Evolutionary conservation across 2,888 invertebrate genomes (phyloP), one percentile per base, ranked within the genome.

Genomic region (Troides helena): DNA sequence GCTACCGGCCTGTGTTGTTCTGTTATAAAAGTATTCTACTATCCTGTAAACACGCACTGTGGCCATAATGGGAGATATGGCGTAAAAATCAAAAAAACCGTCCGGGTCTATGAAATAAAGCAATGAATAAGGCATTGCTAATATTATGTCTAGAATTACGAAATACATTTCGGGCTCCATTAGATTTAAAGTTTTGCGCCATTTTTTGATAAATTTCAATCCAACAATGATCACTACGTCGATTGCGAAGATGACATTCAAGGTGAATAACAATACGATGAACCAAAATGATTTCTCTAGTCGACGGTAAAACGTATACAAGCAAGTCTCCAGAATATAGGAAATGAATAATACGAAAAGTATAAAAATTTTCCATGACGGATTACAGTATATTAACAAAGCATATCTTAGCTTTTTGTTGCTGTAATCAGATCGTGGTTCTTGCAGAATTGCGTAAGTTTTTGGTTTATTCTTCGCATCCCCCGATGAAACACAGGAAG

Each of bases 181-280:
- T 36, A 92, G 79, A 72, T 92, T 92, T 0, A 92, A 78, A n/a
- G 87, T 88, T 75, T 89, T 90, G 46, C 91, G 83, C 92, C 91
- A 92, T 76, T 86, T 86, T 72, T 83, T 89, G 57, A 85, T 88
- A 69, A 89, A 84, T 74, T 91, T 92, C 50, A 92, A 76, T 17
- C 90, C 90, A 72, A 88, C 81, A 25, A 88, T 73, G 18, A 91
- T 82, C 3, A 80, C 71, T 1, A 90, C 90, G 63, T 92, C 92
- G 17, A 86, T 77, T 17, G 84, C 80, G 71, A 89, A 92, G 66
- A 86, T 79, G 8, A 87, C 78, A 73, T 89, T 89, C 12, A 87
- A 81, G 74, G 83, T 83, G 65, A 88, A 78, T 39, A 89, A 74
- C 50, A 86, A 70, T 53, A 87, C 70, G 62, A 90, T 85, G 2